Percentiles rank a stretch among this genome's conserved stretches.
Conservation (phyloP, 2,888 invertebrate species). For the Drosophila demipolita region DNA sequence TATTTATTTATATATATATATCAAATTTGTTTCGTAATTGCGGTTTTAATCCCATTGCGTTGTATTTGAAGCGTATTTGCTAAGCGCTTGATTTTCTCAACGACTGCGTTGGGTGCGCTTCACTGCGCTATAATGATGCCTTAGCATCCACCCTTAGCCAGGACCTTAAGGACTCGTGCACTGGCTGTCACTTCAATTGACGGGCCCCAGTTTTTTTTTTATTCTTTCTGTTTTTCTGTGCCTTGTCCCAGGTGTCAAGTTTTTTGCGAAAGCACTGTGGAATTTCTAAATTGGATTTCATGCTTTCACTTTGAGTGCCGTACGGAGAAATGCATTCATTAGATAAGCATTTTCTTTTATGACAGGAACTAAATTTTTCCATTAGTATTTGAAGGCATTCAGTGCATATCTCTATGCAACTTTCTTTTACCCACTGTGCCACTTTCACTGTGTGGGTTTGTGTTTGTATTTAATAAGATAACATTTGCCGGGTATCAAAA, state of each 20-base stretch:
- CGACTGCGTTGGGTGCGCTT: constrained; percentile 48
- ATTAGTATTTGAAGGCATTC: not conserved
- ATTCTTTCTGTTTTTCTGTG: not conserved
- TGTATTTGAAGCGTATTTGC: constrained; percentile 56
- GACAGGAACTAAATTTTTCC: not conserved
- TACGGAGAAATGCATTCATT: not conserved
- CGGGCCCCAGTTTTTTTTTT: constrained; percentile 17
- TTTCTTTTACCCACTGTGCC: constrained; percentile 38
- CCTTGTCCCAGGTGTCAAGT: constrained; percentile 24
- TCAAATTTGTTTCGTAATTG: constrained; percentile 50
- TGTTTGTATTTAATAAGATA: constrained; percentile 43
- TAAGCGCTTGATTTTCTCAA: constrained; percentile 65
- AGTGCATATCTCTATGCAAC: not conserved
- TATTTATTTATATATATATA: not conserved
- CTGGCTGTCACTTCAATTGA: constrained; percentile 46
- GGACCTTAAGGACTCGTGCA: constrained; percentile 21
- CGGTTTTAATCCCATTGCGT: constrained; percentile 67
- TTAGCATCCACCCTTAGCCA: constrained; percentile 20
- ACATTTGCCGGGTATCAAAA: constrained; percentile 22
- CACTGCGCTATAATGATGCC: constrained; percentile 58
- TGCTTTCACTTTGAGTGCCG: not conserved
- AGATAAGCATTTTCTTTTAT: not conserved
- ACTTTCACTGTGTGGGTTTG: constrained; percentile 9
- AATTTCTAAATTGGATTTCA: not conserved
- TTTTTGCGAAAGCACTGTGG: constrained; percentile 21